Percentiles rank a stretch among this genome's conserved stretches.
These are phyloP conservation scores for Phyto melanocephala DNA, from an alignment of 2,888 invertebrate genomes.

Conservation along the genomic window DNA sequence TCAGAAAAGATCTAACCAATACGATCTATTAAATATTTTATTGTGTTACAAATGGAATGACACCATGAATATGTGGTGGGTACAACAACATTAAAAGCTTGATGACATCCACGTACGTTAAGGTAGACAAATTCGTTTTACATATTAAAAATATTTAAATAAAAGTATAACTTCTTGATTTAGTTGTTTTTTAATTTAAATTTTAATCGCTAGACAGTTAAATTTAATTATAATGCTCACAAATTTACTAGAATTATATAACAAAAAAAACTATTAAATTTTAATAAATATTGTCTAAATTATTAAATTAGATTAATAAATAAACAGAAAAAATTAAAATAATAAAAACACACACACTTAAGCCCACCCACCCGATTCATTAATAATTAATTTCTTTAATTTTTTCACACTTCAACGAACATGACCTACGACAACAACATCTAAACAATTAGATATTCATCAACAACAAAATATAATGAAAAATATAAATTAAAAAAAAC, in stretches of 20 bases:
- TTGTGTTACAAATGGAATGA: no score
- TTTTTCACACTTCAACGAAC: conserved; percentile 16
- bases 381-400: conserved; percentile 48
- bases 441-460: conserved; percentile 54
- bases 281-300: conserved; percentile 18
- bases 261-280: neutral
- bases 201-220: neutral
- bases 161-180: neutral
- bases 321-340: conserved; percentile 1
- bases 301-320: conserved; percentile 20
- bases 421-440: conserved; percentile 52
- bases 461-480: conserved; percentile 29
- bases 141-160: no score
- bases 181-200: neutral
- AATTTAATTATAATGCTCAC: neutral
- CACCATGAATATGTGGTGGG: no score
- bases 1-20: no score
- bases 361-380: conserved; percentile 47
- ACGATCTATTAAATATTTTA: no score
- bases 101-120: no score
- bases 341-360: neutral
- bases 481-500: conserved; percentile 5
- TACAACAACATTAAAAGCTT: no score
- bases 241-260: neutral
- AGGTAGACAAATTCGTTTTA: no score